Percentiles rank a stretch among this genome's conserved stretches.
phyloP scores from a whole-genome alignment of 2,113 vertebrate genomes.

The Colistium nudipinnis region DNA sequence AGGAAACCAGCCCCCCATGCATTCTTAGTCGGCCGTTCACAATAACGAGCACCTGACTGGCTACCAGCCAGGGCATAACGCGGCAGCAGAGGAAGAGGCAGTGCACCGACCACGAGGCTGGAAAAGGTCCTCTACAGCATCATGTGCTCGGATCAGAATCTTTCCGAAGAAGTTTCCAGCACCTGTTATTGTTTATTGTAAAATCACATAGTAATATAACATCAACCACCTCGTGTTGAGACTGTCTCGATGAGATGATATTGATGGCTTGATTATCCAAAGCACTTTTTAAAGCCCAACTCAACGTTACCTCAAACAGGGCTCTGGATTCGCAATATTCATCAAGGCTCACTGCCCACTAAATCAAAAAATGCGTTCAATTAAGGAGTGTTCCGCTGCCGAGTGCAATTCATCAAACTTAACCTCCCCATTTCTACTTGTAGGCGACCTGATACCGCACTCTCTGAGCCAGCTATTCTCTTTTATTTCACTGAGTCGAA shows the following conservation, averaged over 20 bases:
- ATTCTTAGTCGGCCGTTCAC: constrained; percentile 5
- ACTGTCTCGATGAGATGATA: neutral
- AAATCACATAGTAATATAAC: no score
- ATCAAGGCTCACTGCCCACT: constrained; percentile 19
- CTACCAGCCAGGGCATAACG: constrained; percentile 10
- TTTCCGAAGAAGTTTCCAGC: no score
- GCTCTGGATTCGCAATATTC: constrained; percentile 14
- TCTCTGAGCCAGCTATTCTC: constrained; percentile 5
- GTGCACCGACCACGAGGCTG: neutral
- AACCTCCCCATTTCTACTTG: constrained; percentile 17
- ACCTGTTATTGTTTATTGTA: no score
- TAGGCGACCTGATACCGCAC: neutral
- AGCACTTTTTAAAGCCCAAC: constrained; percentile 1
- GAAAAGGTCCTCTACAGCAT: neutral
- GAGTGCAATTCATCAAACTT: constrained; percentile 51
- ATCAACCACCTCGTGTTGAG: neutral
- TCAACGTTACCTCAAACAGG: constrained; percentile 3
- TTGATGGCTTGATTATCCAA: neutral
- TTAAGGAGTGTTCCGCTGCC: constrained; percentile 19
- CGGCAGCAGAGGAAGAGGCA: neutral
- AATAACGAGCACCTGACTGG: constrained; percentile 1
- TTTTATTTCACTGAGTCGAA: constrained; percentile 31
- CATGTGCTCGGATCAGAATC: neutral
- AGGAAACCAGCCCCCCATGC: neutral
- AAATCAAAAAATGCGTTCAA: constrained; percentile 42